Percentiles rank a stretch among this genome's conserved stretches.
Evolutionary conservation across 2,113 vertebrate genomes (phyloP).

Genomic region (Ophthalmolycus amberensis): DNA sequence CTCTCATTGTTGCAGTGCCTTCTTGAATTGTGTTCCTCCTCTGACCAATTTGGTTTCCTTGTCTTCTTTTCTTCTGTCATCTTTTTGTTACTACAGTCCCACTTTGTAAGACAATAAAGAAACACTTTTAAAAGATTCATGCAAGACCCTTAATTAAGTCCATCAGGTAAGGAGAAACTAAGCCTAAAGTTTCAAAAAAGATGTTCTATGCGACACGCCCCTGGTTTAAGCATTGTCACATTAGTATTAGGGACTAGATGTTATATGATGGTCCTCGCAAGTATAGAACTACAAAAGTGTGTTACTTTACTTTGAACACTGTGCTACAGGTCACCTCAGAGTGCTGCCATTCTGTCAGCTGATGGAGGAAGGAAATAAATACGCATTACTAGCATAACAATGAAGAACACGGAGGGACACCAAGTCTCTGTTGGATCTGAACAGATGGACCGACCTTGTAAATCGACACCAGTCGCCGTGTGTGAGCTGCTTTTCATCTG

Average conservation of each 20-base stretch:
- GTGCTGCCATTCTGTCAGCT: neutral
- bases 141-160: no score
- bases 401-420: neutral
- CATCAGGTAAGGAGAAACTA: no score
- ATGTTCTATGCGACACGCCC: no score
- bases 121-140: neutral
- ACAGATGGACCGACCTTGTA: neutral
- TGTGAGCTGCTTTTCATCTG: neutral
- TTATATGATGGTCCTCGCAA: neutral
- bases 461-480: neutral
- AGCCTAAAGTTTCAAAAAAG: no score
- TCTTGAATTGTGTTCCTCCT: neutral
- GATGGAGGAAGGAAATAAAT: neutral
- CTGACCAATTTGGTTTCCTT: neutral
- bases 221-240: no score
- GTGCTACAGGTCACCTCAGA: neutral
- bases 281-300: neutral
- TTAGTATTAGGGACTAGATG: no score
- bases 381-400: neutral
- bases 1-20: neutral
- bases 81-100: neutral
- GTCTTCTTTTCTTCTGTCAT: neutral
- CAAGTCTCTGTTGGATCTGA: constrained; percentile 17
- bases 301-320: neutral
- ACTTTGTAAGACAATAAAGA: neutral